phyloP scores from a whole-genome alignment of 2,113 vertebrate genomes.

The Equus quagga region DNA sequence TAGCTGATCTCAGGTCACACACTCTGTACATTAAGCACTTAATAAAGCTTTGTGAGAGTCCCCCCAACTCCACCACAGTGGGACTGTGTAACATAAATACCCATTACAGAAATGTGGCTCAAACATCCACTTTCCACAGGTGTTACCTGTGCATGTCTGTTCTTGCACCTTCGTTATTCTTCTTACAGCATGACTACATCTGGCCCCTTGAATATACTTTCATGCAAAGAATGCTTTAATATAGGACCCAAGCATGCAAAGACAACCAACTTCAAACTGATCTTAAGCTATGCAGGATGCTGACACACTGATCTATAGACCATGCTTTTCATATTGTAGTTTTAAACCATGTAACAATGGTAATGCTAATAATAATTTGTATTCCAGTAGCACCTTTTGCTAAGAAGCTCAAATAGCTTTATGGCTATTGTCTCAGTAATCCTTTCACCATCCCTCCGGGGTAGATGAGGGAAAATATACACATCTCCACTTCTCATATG shows the following conservation, averaged over 20 bases:
- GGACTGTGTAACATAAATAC: slow-evolving; percentile 78
- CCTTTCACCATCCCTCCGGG: not conserved
- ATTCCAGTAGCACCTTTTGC: slow-evolving; percentile 63
- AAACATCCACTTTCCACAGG: slow-evolving; percentile 78
- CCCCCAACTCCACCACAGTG: not conserved
- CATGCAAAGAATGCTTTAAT: slow-evolving; percentile 78
- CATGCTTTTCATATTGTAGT: slow-evolving; percentile 53
- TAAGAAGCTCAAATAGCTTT: slow-evolving; percentile 73
- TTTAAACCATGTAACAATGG: slow-evolving; percentile 68
- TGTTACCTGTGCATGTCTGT: slow-evolving; percentile 80
- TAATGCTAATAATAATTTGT: slow-evolving; percentile 72
- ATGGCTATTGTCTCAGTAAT: slow-evolving; percentile 67
- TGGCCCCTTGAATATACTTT: slow-evolving; percentile 70
- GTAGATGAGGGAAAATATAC: slow-evolving; percentile 3
- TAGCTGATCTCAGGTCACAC: slow-evolving; percentile 43
- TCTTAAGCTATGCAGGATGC: slow-evolving; percentile 60
- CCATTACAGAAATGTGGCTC: slow-evolving; percentile 66
- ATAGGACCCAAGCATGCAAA: slow-evolving; percentile 61
- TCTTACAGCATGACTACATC: slow-evolving; percentile 70
- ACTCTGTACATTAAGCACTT: slow-evolving; percentile 67
- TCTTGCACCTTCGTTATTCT: slow-evolving; percentile 78
- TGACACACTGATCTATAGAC: slow-evolving; percentile 71
- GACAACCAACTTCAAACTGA: slow-evolving; percentile 69
- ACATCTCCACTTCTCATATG: slow-evolving; percentile 4
- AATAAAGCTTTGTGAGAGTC: slow-evolving; percentile 55